Evolutionary conservation across 2,888 invertebrate genomes (phyloP).

Genomic region (Hydriomena furcata): DNA sequence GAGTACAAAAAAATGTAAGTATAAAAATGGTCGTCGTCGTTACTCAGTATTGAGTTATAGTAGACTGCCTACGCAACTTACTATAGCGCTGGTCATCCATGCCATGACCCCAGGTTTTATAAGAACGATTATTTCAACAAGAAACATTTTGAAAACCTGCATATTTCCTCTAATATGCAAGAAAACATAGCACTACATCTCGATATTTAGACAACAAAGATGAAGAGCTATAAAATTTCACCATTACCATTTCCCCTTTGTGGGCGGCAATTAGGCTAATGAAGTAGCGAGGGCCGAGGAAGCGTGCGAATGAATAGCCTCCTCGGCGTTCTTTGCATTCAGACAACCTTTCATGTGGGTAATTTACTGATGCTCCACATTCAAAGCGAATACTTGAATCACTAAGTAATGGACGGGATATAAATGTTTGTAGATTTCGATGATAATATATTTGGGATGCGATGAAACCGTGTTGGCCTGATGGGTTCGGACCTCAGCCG

Average conservation of each 20-base stretch:
- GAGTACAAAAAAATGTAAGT: too few relatives aligned
- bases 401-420: conserved; percentile 56
- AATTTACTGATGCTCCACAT: conserved; percentile 73
- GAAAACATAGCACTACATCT: conserved; percentile 27
- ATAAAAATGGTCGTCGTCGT: too few relatives aligned
- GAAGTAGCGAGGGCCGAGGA: conserved; percentile 63
- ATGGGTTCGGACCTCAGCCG: too few relatives aligned
- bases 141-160: too few relatives aligned
- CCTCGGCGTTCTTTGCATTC: conserved; percentile 68
- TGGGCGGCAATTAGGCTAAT: conserved; percentile 79
- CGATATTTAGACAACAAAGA: conserved; percentile 54
- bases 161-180: not conserved
- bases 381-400: conserved; percentile 46
- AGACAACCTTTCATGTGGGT: conserved; percentile 79
- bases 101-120: too few relatives aligned
- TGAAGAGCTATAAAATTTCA: conserved; percentile 77
- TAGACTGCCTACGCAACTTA: too few relatives aligned
- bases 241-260: conserved; percentile 70
- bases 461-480: too few relatives aligned
- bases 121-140: too few relatives aligned
- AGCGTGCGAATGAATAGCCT: conserved; percentile 69
- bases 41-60: too few relatives aligned
- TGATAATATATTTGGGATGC: conserved; percentile 6
- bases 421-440: conserved; percentile 26
- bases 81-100: too few relatives aligned